These are phyloP conservation scores for Morelia viridis DNA, from an alignment of 2,797 vertebrate genomes.

Conservation along the genomic window DNA sequence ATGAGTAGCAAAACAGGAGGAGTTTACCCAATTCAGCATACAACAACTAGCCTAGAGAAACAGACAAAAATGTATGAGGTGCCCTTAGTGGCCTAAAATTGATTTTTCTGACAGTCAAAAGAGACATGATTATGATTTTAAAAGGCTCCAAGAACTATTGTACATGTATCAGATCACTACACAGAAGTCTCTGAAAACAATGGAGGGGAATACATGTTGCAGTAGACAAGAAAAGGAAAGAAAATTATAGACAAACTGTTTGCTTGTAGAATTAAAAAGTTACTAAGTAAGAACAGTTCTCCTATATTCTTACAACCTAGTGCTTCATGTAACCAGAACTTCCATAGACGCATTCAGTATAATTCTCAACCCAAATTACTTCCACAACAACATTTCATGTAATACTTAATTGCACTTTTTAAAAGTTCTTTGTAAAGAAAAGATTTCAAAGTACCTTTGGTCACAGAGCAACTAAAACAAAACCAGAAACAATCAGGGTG, in stretches of 20 bases:
- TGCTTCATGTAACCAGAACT: not conserved
- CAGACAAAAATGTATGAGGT: not conserved
- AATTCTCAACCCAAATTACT: slow-evolving; percentile 33
- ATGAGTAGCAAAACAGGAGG: not conserved
- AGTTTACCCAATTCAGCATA: not conserved
- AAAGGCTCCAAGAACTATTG: not conserved
- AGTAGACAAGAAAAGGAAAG: not conserved
- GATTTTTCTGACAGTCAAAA: not conserved
- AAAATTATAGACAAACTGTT: not conserved
- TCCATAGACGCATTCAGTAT: not conserved
- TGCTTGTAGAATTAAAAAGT: not conserved
- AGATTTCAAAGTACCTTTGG: slow-evolving; percentile 66
- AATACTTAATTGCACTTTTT: slow-evolving; percentile 67
- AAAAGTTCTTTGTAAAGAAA: slow-evolving; percentile 65
- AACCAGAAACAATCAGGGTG: slow-evolving; percentile 60
- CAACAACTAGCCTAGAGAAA: not conserved
- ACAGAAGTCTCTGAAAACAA: not conserved
- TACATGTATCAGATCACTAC: not conserved
- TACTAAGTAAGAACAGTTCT: not conserved
- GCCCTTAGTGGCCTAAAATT: not conserved
- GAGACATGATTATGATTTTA: not conserved
- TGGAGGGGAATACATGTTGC: not conserved
- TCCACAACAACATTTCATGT: slow-evolving; percentile 51
- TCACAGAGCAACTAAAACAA: slow-evolving; percentile 57
- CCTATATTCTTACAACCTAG: not conserved